These are phyloP conservation scores for Enchytraeus crypticus DNA, from an alignment of 2,888 invertebrate genomes.

Conservation along the genomic window DNA sequence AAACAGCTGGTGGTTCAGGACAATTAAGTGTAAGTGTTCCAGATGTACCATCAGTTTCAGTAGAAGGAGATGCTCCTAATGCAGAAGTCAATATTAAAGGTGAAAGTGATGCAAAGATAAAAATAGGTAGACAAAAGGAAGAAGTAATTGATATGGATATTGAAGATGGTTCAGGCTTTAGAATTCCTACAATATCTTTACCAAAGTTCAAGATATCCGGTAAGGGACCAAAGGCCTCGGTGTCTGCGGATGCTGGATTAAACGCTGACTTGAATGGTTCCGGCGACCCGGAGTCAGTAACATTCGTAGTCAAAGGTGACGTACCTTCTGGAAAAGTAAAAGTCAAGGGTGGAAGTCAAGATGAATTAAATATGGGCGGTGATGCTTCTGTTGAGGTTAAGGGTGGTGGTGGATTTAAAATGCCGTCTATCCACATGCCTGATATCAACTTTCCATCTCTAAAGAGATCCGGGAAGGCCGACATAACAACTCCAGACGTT, in stretches of 20 bases:
- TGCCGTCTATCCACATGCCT: background rate
- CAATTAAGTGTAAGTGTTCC: too few species aligned
- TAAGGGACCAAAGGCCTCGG: background rate
- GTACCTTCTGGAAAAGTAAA: background rate
- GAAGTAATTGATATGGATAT: background rate
- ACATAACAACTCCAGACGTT: too few species aligned
- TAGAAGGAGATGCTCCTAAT: background rate
- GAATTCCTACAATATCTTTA: background rate
- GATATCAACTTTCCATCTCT: background rate
- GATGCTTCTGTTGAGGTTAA: background rate
- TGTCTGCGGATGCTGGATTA: background rate
- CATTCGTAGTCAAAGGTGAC: conserved; percentile 4
- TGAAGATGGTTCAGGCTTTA: background rate
- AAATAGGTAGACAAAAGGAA: background rate
- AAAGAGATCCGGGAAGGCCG: too few species aligned
- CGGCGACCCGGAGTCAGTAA: background rate
- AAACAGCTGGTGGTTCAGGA: too few species aligned
- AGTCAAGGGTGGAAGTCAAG: background rate
- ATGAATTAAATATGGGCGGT: too few species aligned
- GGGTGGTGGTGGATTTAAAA: background rate
- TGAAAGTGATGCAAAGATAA: too few species aligned
- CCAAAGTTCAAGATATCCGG: background rate
- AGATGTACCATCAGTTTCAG: background rate
- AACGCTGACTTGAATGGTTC: background rate
- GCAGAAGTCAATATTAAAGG: too few species aligned